phyloP scores from a whole-genome alignment of 1,140 invertebrate species.

The Palaemon carinicauda region DNA sequence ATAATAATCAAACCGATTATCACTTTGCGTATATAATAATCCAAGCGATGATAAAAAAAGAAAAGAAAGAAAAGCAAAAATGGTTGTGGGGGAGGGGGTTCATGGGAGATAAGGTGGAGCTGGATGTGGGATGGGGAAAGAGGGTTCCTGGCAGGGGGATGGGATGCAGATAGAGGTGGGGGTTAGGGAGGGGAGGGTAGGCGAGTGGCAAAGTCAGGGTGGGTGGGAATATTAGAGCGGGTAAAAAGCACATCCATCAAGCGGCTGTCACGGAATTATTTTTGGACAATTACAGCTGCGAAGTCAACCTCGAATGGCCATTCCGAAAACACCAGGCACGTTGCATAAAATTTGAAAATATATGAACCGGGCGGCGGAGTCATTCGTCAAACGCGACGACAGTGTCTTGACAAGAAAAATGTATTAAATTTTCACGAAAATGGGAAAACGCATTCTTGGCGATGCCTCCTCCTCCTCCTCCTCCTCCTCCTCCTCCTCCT shows the following conservation, averaged over 20 bases:
- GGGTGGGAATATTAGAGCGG: background rate
- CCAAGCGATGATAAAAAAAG: too few relatives aligned
- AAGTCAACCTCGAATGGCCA: conserved; percentile 26
- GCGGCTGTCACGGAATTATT: conserved; percentile 25
- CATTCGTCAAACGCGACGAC: conserved; percentile 48
- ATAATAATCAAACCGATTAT: too few relatives aligned
- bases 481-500: too few relatives aligned
- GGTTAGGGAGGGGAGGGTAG: background rate
- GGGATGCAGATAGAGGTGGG: too few relatives aligned
- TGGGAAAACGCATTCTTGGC: conserved; percentile 38
- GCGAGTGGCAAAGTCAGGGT: background rate
- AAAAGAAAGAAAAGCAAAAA: too few relatives aligned
- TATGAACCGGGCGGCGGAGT: conserved; percentile 26
- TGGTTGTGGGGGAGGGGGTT: too few relatives aligned
- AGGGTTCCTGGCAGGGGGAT: too few relatives aligned
- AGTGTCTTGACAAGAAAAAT: conserved; percentile 47
- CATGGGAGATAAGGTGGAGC: background rate
- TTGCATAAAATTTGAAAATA: conserved; percentile 53
- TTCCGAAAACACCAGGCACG: conserved; percentile 34
- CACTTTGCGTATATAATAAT: too few relatives aligned
- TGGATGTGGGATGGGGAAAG: background rate
- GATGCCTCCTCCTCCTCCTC: background rate
- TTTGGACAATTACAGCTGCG: conserved; percentile 36
- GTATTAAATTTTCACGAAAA: conserved; percentile 51
- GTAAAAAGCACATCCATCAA: conserved; percentile 26